Base-by-base conservation (phyloP, 2,888 invertebrate genomes). In the Caenorhabditis becei region DNA sequence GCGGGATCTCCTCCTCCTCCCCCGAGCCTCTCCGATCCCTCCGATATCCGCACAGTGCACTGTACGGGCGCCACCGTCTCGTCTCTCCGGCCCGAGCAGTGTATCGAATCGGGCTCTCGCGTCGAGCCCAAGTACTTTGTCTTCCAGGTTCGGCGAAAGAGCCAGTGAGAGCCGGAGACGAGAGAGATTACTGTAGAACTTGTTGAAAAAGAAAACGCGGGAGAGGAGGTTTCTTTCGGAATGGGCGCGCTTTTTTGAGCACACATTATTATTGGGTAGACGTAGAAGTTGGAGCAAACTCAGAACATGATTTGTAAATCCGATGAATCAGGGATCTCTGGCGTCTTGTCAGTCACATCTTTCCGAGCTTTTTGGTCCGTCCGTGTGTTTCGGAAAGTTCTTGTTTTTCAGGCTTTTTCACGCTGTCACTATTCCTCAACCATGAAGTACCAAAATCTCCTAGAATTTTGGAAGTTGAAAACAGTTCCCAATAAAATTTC, bases 161-260 rank as follows among this genome's bases (percentile, higher is more conserved):
- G n/a, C 24, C 18, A n/a, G 32, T 10, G 41, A n/a, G 37, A 28
- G 20, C 1, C n/a, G 20, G 62, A 49, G 61, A 53, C n/a, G 10
- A n/a, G 7, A 44, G 41, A 26, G 72, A 44, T 72, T 72, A 72
- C 72, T 72, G 72, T 72, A 72, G 63, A 72, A 72, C 72, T 72
- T 72, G 72, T 72, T 63, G 72, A 72, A 69, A 59, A 58, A 3
- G 54, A 54, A 32, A n/a, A 26, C 20, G 54, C 14, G 32, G 3
- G 32, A 54, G 54, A 56, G 18, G 54, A 32, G 28, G 56, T n/a
- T 28, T 67, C 56, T 58, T 67, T 67, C 67, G 58, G 67, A 66
- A 66, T 54, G 71, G 51, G 62, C 44, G 41, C 54, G 28, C 51
- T 65, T 65, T 65, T 65, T 74, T 74, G 75, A 66, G 75, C 75